Evolutionary conservation across 1,140 invertebrate genomes (phyloP).

Genomic region (Drosophila yakuba): DNA sequence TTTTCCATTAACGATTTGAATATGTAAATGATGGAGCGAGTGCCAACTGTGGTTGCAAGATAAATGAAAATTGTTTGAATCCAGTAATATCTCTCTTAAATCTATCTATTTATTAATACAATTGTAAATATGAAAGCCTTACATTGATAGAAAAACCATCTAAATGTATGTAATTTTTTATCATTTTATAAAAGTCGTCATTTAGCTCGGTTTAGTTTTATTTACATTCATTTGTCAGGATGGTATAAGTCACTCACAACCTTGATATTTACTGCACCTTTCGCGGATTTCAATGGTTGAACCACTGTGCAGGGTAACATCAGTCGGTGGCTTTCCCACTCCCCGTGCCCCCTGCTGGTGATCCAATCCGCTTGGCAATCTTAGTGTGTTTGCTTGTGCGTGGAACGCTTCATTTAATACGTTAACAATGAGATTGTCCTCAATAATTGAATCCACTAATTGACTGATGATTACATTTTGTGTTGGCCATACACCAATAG

Average conservation of each 20-base stretch:
- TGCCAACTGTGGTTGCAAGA: conserved; percentile 25
- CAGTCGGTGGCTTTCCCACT: background rate
- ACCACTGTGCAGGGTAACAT: conserved; percentile 30
- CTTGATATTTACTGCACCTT: background rate
- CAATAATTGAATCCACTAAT: conserved; percentile 84
- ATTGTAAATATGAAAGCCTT: no score
- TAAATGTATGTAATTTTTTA: no score
- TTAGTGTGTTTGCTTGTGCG: conserved; percentile 73
- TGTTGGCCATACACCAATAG: conserved; percentile 72
- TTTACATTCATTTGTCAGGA: no score
- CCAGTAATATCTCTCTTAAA: no score
- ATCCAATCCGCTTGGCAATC: conserved; percentile 24
- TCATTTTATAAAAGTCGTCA: no score
- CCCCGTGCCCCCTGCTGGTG: background rate
- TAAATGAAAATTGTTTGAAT: background rate
- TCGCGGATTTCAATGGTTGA: background rate
- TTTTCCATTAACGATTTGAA: conserved; percentile 84
- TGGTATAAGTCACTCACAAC: background rate
- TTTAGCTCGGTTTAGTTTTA: no score
- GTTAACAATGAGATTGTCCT: conserved; percentile 83
- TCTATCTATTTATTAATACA: no score
- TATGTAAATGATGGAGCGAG: conserved; percentile 68
- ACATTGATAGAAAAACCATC: no score
- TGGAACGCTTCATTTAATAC: conserved; percentile 82
- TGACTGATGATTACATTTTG: conserved; percentile 83